Evolutionary conservation across 2,113 vertebrate genomes (phyloP).

Genomic region (Urocynchramus pylzowi): DNA sequence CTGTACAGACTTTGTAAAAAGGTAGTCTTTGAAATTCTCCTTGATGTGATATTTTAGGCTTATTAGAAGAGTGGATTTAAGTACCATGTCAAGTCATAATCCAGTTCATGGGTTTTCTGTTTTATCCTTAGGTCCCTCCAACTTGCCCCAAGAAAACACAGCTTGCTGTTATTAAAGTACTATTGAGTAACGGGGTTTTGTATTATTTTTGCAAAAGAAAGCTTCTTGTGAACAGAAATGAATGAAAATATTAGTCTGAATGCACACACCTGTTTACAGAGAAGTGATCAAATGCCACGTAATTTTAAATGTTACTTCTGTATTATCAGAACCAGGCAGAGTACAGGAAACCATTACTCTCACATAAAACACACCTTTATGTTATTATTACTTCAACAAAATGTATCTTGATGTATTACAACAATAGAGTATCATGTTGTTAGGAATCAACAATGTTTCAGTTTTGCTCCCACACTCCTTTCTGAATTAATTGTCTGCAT

Average conservation of each 20-base stretch:
- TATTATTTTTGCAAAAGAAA: background rate
- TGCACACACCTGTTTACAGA: background rate
- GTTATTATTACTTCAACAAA: background rate
- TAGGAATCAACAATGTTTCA: background rate
- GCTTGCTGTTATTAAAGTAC: background rate
- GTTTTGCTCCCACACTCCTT: background rate
- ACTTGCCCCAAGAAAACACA: background rate
- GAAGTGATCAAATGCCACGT: background rate
- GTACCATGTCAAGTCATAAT: conserved; percentile 1
- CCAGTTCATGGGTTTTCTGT: background rate
- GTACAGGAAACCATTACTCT: background rate
- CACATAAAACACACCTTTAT: background rate
- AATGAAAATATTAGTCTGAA: background rate
- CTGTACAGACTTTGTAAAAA: conserved; percentile 20
- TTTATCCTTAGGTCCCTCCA: background rate
- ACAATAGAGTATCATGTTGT: background rate
- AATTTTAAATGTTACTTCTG: background rate
- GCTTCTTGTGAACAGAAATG: background rate
- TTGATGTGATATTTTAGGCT: conserved; percentile 51
- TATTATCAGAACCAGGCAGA: background rate
- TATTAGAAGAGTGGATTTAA: conserved; percentile 40
- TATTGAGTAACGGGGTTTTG: background rate
- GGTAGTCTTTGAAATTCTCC: conserved; percentile 40
- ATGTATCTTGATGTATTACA: background rate
- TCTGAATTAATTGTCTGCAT: background rate